Base-by-base conservation (phyloP, 2,888 invertebrate species). In the Mongoloraphidia duomilia region DNA sequence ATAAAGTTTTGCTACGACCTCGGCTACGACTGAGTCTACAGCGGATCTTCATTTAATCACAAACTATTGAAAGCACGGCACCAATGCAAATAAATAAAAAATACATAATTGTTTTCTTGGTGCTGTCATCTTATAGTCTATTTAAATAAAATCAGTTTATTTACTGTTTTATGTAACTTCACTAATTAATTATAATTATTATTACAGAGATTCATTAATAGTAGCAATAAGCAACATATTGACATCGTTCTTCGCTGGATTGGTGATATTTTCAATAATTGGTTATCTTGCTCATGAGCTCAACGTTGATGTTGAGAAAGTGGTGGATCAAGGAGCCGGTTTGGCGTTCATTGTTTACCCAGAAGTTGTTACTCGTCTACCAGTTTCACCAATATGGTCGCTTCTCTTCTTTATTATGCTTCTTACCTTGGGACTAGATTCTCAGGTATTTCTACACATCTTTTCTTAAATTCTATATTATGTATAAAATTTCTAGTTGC, bases 321-420 rank as follows among this genome's bases (percentile, higher is more conserved):
- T 85, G 47, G 84, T 84, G n/a, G 82, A 76, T 58, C 80, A 84
- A 61, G 84, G 82, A 2, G 81, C 85, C 13, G 86, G 86, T 8
- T 65, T 90, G 54, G 86, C 87, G 1, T 89, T 90, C 60, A 83
- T 89, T 52, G 86, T 86, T n/a, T 87, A 88, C 62, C 87, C 89
- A 0, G 90, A 90, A 68, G 80, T 81, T 51, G 82, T 90, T 1
- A 79, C 86, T 1, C 75, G 84, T 52, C 67, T 90, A 53, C 87
- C 88, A 0, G 73, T 87, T 1, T 79, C 89, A 0, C 87, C 87
- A 1, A 70, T 89, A 9, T 89, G 88, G 85, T 83, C 89, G 8
- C 73, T 86, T 47, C 70, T 88, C 4, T 88, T 87, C 69, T 88
- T 88, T 65, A 75, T 84, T 48, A 87, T 84, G 84, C 68, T 84